Base-by-base conservation (phyloP, 2,797 vertebrate genomes). In the Vipera ursinii region DNA sequence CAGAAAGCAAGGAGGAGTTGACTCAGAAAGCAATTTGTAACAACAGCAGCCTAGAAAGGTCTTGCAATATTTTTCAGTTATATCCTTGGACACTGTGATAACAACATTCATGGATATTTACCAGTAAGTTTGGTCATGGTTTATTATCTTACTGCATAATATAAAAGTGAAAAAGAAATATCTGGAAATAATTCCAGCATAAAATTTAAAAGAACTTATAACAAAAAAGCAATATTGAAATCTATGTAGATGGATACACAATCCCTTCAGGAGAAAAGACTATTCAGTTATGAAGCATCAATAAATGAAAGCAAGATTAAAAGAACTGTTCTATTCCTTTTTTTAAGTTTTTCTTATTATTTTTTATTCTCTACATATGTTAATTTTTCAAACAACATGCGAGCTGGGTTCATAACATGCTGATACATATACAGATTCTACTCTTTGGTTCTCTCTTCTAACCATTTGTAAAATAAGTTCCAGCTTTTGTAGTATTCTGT, bases 101-200 rank as follows among this genome's bases (percentile, higher is more conserved):
- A 90, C 9, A 61, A 28, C 32, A 48, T 44, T 82, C 44, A 26
- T 48, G 17, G 94, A 93, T 94, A 93, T 92, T 90, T 86, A 85
- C 91, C 63, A 95, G 95, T 96, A 92, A 96, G 95, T 95, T 92
- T 93, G 91, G 91, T 93, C 93, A 91, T 92, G 86, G 4, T 51
- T 32, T 53, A n/a, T 73, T 78, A 48, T 82, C n/a, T 85, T 61
- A 53, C 20, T 17, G 56, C 9, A 44, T 38, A 51, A 9, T 32
- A 82, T 51, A 60, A 56, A 56, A 92, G 6, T 93, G 44, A 32
- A 88, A 93, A 95, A 95, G 92, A 59, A 95, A 95, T 94, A 28
- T 55, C 90, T 97, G 95, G 95, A 97, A 97, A 96, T 56, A 95
- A 94, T 97, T 96, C 95, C 92, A 94, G 93, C 93, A 86, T 93